Base-by-base conservation (phyloP, 2,113 vertebrate genomes). In the Phyllostomus discolor region DNA sequence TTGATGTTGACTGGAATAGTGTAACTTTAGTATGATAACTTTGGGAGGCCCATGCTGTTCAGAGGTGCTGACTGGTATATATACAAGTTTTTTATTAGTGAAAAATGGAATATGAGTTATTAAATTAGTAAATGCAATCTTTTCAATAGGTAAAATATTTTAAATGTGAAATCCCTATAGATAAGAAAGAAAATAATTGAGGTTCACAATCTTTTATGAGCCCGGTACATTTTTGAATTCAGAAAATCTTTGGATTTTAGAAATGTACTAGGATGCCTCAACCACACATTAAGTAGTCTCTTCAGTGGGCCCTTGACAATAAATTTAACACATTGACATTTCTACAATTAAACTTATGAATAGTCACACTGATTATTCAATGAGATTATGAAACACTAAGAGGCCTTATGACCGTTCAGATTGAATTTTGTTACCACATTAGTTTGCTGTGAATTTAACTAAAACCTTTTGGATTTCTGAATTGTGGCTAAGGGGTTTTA, bases 131-230 rank as follows among this genome's bases (percentile, higher is more conserved):
- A 94, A 46, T 90, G 15, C n/a, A 84, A 16, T 67, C 28, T 93
- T 95, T 22, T 20, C 19, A 50, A 57, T 35, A 80, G 59, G 35
- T n/a, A 94, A 88, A 90, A 24, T 70, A 69, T 64, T 95, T 95
- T 22, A 33, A 79, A 72, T 70, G 81, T 50, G n/a, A 84, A 95
- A 76, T 70, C 43, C 64, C 59, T 87, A 5, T n/a, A 15, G 43
- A 83, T 93, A 89, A 72, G 79, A 76, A 62, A 86, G 35, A 93
- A 82, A 95, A 85, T 79, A 92, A 75, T 50, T 76, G 22, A 93
- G 1, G 2, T 43, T 43, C 46, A 72, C 7, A 85, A 59, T 75
- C 33, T 50, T n/a, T 95, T 83, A 87, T 38, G 43, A 17, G 31
- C 1, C 33, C 76, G 12, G 67, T 4, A 70, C 72, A 17, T 72